These are phyloP conservation scores for Cylindroiulus punctatus DNA, from an alignment of 2,888 invertebrate species.

Conservation along the genomic window DNA sequence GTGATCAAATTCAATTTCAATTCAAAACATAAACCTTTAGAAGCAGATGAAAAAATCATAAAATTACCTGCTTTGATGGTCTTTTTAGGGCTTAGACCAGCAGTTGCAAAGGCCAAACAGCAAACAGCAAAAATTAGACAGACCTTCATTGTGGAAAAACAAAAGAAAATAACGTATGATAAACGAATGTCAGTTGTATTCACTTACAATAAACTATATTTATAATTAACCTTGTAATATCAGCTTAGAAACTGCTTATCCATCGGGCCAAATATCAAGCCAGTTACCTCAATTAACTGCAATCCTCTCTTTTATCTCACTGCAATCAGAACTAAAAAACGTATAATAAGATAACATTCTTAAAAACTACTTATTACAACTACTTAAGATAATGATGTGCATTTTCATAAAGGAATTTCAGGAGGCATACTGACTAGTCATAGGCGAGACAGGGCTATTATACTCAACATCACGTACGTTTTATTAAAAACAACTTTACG, in stretches of 20 bases:
- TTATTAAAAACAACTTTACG: neutral
- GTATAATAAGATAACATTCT: neutral
- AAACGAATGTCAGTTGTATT: neutral
- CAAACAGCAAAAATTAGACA: neutral
- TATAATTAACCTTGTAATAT: neutral
- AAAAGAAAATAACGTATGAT: neutral
- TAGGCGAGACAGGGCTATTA: neutral
- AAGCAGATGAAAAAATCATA: neutral
- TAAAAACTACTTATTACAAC: neutral
- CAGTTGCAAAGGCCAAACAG: neutral
- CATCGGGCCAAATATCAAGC: neutral
- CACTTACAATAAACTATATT: neutral
- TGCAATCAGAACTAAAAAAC: neutral
- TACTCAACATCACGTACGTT: neutral
- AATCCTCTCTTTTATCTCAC: neutral
- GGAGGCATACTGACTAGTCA: neutral
- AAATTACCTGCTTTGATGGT: neutral
- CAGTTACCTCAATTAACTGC: neutral
- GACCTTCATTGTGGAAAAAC: neutral
- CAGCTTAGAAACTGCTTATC: neutral
- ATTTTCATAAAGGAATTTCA: neutral
- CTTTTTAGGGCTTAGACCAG: constrained; percentile 3
- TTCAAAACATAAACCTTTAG: neutral
- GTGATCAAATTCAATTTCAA: too few relatives aligned
- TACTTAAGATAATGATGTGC: neutral